Evolutionary conservation across 2,797 vertebrate species (phyloP), one percentile per base, ranked within the genome.

Genomic region (Gymnoscopelus braueri): DNA sequence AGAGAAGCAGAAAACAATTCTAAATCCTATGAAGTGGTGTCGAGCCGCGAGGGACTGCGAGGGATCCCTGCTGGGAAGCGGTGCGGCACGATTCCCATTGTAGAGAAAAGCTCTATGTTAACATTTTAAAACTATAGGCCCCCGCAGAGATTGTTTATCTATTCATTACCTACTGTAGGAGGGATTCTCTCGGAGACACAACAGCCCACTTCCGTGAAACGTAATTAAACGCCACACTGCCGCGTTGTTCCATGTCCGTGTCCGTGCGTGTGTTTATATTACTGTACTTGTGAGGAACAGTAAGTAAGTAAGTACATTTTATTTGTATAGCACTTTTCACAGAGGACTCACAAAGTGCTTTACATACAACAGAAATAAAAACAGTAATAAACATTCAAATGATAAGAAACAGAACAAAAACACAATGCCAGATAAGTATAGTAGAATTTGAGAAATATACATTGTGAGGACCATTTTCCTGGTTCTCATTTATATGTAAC

Each of bases 121-220:
- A 62, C 57, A 73, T 75, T 58, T 71, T 14, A 75, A 24, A 75
- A 66, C 54, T 63, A 15, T 52, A 10, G 15, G 11, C 72, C 77
- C 61, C 19, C 48, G 26, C 54, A 63, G 49, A 67, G 26, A 68
- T 62, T 75, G 67, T 78, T 86, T 86, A 73, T 60, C n/a, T 59
- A 60, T 64, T 81, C 49, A 74, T 75, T 69, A 71, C 50, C 11
- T 69, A n/a, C n/a, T n/a, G n/a, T n/a, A 69, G 10, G 61, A 65
- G 26, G 26, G 26, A 29, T n/a, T 13, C 50, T 56, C 51, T 71
- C 47, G 63, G 52, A 78, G 70, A 81, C 74, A 24, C 67, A 75
- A 74, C 65, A 71, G 65, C 66, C 26, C 26, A 29, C 26, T 29
- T 47, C 60, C 74, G 63, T 67, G 78, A 88, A 84, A 75, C 58